phyloP scores from a whole-genome alignment of 2,888 invertebrate genomes.

The Epicampocera succincta region DNA sequence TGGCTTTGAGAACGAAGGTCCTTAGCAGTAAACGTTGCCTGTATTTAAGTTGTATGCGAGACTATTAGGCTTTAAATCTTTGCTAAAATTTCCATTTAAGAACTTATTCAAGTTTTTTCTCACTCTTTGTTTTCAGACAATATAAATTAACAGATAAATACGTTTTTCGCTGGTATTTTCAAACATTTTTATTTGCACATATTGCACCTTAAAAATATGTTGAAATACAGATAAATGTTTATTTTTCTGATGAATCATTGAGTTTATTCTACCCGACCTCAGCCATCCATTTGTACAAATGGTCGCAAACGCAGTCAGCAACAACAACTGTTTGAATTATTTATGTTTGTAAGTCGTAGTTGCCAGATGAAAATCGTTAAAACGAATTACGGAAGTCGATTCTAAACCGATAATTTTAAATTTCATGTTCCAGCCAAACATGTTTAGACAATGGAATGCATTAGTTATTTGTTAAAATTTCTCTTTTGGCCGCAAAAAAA shows the following conservation, averaged over 20 bases:
- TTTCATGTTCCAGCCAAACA: too few relatives aligned
- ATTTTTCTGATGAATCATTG: conserved; percentile 45
- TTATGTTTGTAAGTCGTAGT: neutral
- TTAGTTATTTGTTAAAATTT: too few relatives aligned
- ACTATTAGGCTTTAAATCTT: neutral
- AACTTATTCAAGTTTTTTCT: neutral
- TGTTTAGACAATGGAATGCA: too few relatives aligned
- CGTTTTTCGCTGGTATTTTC: neutral
- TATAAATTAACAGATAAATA: neutral
- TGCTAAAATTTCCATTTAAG: neutral
- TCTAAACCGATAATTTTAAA: too few relatives aligned
- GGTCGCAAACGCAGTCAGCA: neutral
- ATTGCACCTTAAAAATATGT: neutral
- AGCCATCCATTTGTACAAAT: conserved; percentile 11
- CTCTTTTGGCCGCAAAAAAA: too few relatives aligned
- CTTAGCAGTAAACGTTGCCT: too few relatives aligned
- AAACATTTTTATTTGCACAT: neutral
- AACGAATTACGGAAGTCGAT: too few relatives aligned
- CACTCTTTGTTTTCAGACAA: too few relatives aligned
- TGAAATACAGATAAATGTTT: conserved; percentile 2
- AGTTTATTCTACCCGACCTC: conserved; percentile 9
- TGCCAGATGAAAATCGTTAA: too few relatives aligned
- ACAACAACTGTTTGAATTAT: conserved; percentile 1
- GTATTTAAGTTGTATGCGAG: too few relatives aligned
- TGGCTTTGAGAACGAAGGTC: too few relatives aligned